Evolutionary conservation across 1,140 invertebrate species (phyloP), one percentile per base, ranked within the genome.

Genomic region (Ooceraea biroi): DNA sequence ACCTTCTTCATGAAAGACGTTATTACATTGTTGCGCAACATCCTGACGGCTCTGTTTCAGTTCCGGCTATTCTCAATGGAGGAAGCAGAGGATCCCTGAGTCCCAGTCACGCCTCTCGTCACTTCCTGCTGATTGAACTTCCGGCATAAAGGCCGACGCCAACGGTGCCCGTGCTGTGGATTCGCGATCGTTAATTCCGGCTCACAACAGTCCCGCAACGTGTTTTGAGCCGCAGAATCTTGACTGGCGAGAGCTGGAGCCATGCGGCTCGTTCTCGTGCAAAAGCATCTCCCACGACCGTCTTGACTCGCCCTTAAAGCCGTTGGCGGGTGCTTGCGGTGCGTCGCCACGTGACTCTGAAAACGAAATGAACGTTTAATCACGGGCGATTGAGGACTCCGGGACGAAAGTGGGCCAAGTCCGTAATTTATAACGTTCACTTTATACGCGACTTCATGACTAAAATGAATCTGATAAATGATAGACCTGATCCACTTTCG

Each of bases 1-100:
- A 97, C 97, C 96, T 97, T 97, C 91, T 97, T 97, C 95, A 97
- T 96, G 93, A 97, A 97, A 87, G 96, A 97, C 96, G 52, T 78
- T 44, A 97, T 96, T 87, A 97, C 96, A 92, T 97, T 73, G 25
- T 73, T 84, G n/a, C 58, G 83, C 72, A 88, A 83, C 87, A 89
- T 89, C 68, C 22, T 88, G 86, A 25, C 12, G n/a, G 55, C 25
- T 65, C 22, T 85, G 4, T 22, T 27, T 46, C 50, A n/a, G 19
- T 48, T 44, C 5, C 44, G 69, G 3, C 19, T 73, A 7, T 48
- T 88, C 71, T 85, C 27, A 50, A 85, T 82, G 19, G 14, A 84
- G 73, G 65, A 89, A 88, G 87, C 82, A 22, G 30, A 72, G 71
- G 41, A 55, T 30, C 52, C 76, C 60, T 83, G 82, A 46, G 46